Conservation (phyloP, 2,888 invertebrate species). For the Cheilosia impressa region DNA sequence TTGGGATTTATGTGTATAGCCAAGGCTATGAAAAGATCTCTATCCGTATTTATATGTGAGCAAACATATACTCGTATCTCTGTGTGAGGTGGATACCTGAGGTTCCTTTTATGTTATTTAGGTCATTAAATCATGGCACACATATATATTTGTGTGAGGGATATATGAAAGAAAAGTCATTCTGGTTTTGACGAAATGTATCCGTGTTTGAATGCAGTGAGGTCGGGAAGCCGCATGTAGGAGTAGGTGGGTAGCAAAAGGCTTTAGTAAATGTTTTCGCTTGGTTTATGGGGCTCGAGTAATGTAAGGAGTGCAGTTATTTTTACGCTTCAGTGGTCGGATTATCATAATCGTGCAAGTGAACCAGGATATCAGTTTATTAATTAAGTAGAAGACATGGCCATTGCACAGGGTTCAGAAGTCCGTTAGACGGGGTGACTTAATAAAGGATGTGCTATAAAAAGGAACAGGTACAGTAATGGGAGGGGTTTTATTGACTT, state of each 20-base stretch:
- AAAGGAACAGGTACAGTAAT: background rate
- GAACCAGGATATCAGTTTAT: constrained; percentile 49
- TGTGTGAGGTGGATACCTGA: constrained; percentile 40
- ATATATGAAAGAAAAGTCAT: constrained; percentile 53
- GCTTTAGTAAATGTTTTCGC: constrained; percentile 24
- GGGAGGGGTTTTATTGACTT: background rate
- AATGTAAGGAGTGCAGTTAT: constrained; percentile 52
- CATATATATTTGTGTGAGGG: constrained; percentile 33
- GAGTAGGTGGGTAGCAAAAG: background rate
- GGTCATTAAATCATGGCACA: constrained; percentile 65
- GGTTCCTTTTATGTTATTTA: constrained; percentile 57
- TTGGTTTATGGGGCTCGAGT: constrained; percentile 28
- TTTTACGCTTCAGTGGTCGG: constrained; percentile 46
- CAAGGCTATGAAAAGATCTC: constrained; percentile 46
- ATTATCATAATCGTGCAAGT: constrained; percentile 52
- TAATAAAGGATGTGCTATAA: constrained; percentile 17
- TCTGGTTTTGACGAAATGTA: constrained; percentile 54
- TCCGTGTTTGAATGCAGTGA: constrained; percentile 37
- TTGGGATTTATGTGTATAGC: constrained; percentile 49
- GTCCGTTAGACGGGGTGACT: background rate
- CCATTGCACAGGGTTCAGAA: background rate
- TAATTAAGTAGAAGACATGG: constrained; percentile 38
- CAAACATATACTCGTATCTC: background rate
- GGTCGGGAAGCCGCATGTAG: background rate
- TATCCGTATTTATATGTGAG: constrained; percentile 27